Base-by-base conservation (phyloP, 2,113 vertebrate species). In the Lathamus discolor region DNA sequence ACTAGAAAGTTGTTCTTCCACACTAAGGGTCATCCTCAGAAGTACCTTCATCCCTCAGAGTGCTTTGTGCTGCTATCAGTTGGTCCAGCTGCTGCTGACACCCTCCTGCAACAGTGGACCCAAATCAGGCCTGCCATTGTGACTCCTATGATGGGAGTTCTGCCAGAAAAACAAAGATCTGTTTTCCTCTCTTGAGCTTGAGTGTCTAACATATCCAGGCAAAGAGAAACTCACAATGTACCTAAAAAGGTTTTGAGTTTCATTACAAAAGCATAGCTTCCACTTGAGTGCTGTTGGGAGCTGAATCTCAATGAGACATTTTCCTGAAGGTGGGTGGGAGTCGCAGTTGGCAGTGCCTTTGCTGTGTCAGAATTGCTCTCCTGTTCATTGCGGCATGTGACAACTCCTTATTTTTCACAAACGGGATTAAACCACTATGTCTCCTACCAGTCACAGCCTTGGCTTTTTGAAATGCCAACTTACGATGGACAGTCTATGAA, bases 351-450 rank as follows among this genome's bases (percentile, higher is more conserved):
- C 72, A 83, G 19, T 43, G 73, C 83, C 52, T 87, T 80, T 92
- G 72, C 64, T 18, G 0, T 81, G 63, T 64, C 81, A 74, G 83
- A 91, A 78, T 31, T 57, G 55, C 57, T 93, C 31, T 76, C 43
- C 44, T 46, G 33, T 46, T 94, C 74, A 4, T 31, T 70, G 76
- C 43, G 78, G 78, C 66, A 18, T 79, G 25, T 81, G 63, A 52
- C 27, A 49, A 51, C 79, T 64, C 49, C 76, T 76, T 85, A 62
- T 81, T 96, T 91, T 92, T 90, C 94, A 55, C 67, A 94, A 39
- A 84, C 14, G 27, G 54, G 55, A 68, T 83, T 93, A 92, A 94
- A 86, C 73, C 73, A 13, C 70, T 68, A 1, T 44, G 33, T 61
- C 92, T 93, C 49, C 2, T 70, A 81, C 52, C 68, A 81, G 76